Evolutionary conservation across 2,888 invertebrate genomes (phyloP).

Genomic region (Philereme transversata): DNA sequence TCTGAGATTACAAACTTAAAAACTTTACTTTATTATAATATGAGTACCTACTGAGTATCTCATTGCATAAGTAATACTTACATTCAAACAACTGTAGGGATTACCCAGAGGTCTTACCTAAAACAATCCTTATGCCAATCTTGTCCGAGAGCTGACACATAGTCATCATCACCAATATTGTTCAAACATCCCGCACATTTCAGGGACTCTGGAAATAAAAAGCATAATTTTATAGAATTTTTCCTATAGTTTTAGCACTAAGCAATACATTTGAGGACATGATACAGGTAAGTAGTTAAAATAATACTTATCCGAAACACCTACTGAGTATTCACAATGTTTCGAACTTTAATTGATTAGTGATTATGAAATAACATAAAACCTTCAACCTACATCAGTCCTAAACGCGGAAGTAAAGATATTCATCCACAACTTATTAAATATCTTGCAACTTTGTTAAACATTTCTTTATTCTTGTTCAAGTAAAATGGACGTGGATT

Average conservation of each 20-base stretch:
- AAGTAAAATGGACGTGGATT: background rate
- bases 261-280: too few relatives aligned
- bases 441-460: background rate
- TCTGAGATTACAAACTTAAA: too few relatives aligned
- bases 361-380: conserved; percentile 20
- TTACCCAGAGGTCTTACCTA: conserved; percentile 80
- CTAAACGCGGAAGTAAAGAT: conserved; percentile 26
- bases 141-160: conserved; percentile 91
- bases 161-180: conserved; percentile 89
- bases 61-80: too few relatives aligned
- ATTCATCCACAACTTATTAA: background rate
- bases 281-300: too few relatives aligned
- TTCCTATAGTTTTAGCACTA: too few relatives aligned
- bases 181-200: conserved; percentile 90
- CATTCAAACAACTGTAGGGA: background rate
- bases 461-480: background rate
- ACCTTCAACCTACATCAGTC: conserved; percentile 41
- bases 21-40: too few relatives aligned
- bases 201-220: conserved; percentile 57
- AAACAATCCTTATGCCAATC: conserved; percentile 96
- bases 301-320: too few relatives aligned
- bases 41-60: too few relatives aligned
- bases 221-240: too few relatives aligned
- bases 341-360: conserved; percentile 2
- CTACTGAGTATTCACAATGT: background rate